Evolutionary conservation across 2,888 invertebrate species (phyloP).

Genomic region (Drosophila paramelanica): DNA sequence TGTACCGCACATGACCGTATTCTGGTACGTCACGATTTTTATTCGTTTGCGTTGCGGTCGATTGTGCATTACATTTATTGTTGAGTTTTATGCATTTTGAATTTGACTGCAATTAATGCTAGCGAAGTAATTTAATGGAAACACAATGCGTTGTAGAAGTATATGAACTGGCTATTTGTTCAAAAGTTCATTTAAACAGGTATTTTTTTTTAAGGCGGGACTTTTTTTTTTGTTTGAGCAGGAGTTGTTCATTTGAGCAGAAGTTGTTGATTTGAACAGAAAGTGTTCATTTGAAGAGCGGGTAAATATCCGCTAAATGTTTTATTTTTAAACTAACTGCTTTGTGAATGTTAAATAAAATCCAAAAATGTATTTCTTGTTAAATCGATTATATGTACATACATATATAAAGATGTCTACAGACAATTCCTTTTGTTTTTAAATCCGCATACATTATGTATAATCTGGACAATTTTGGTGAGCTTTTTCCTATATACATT

Average conservation of each 20-base stretch:
- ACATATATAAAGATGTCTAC: no score
- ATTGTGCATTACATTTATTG: constrained; percentile 24
- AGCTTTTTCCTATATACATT: neutral
- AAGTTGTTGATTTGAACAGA: neutral
- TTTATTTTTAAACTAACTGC: no score
- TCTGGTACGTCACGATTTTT: constrained; percentile 56
- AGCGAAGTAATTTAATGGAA: constrained; percentile 9
- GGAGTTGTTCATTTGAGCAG: neutral
- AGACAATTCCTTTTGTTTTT: neutral
- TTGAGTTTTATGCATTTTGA: constrained; percentile 18
- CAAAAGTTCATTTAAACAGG: neutral
- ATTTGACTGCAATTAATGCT: constrained; percentile 30
- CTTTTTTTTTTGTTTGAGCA: neutral
- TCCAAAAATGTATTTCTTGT: no score
- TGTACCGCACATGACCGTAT: neutral
- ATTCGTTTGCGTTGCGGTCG: constrained; percentile 2
- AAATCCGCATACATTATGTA: neutral
- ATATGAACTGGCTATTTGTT: constrained; percentile 8
- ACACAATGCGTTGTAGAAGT: constrained; percentile 21
- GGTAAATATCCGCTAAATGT: no score
- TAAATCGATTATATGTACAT: neutral
- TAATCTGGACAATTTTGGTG: neutral
- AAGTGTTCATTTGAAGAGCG: no score
- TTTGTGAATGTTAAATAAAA: no score
- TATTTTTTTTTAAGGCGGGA: no score